phyloP scores from a whole-genome alignment of 1,140 invertebrate genomes.

The Gryon sp. region DNA sequence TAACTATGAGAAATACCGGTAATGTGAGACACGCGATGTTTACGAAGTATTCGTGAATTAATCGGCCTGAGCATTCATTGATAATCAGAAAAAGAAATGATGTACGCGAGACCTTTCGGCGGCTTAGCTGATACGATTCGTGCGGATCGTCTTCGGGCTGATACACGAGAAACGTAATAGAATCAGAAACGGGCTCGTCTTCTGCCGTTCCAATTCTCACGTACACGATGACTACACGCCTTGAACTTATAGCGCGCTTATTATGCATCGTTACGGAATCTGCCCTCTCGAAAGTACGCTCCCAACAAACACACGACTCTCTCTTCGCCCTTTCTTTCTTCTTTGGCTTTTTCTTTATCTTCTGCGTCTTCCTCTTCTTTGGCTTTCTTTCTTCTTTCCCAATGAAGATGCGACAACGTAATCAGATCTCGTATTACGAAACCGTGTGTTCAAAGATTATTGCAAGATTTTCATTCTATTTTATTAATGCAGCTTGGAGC shows the following conservation, averaged over 20 bases:
- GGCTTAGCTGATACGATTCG: conserved; percentile 41
- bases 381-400: conserved; percentile 16
- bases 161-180: conserved; percentile 56
- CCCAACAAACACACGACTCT: conserved; percentile 59
- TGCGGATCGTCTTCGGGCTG: conserved; percentile 56
- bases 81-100: conserved; percentile 39
- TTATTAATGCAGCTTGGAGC: too few species aligned
- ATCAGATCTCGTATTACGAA: conserved; percentile 39
- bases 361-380: conserved; percentile 29
- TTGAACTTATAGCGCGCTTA: conserved; percentile 70
- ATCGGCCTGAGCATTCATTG: conserved; percentile 23
- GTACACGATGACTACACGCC: conserved; percentile 64
- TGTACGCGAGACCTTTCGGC: conserved; percentile 55
- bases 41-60: conserved; percentile 13
- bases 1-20: conserved; percentile 24
- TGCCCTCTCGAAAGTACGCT: conserved; percentile 63
- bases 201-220: conserved; percentile 70
- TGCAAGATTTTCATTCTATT: too few species aligned
- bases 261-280: conserved; percentile 70
- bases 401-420: conserved; percentile 47
- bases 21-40: conserved; percentile 19
- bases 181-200: conserved; percentile 64
- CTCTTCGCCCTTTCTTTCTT: conserved; percentile 55
- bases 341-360: background rate
- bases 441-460: conserved; percentile 3